Evolutionary conservation across 2,797 vertebrate genomes (phyloP), one percentile per base, ranked within the genome.

Genomic region (Strix occidentalis): DNA sequence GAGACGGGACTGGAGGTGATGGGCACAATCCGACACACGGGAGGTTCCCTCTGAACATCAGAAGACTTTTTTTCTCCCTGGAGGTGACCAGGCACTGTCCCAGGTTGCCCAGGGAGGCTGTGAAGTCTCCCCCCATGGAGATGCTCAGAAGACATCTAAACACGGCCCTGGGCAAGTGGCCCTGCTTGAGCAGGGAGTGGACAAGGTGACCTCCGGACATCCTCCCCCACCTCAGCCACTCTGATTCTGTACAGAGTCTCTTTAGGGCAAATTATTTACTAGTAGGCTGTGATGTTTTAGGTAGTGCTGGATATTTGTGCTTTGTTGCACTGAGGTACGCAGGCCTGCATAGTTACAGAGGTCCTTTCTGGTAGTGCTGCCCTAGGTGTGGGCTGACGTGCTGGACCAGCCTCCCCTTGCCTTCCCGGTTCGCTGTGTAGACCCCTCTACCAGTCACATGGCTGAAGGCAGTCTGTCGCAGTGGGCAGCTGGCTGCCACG

Each of bases 131-230:
- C 16, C 37, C 41, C 24, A 7, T 6, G 24, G 28, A 43, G 43
- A 3, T 6, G 4, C 0, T 29, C 54, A 0, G 1, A 13, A 37
- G 15, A 48, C 10, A 0, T 7, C 37, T 1, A 0, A 2, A 11
- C 25, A 1, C 1, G 1, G 25, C 6, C n/a, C 53, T 15, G 54
- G 41, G 15, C n/a, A 48, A 1, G n/a, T 37, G 80, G 2, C 28
- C 29, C 31, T 16, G 31, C 29, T 5, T 5, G 29, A 29, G 75
- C 20, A 20, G 15, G 26, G 4, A 43, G 12, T 24, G 45, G 39
- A 16, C 18, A 6, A 11, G 43, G 37, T 39, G 23, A 13, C 13
- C 46, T 31, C 20, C 48, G 1, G 26, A 29, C 29, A 14, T 19
- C 20, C 23, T 50, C 5, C 82, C 26, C 58, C 35, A 11, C 7